Conservation (phyloP, 2,888 invertebrate genomes). For the Frankliniella intonsa region DNA sequence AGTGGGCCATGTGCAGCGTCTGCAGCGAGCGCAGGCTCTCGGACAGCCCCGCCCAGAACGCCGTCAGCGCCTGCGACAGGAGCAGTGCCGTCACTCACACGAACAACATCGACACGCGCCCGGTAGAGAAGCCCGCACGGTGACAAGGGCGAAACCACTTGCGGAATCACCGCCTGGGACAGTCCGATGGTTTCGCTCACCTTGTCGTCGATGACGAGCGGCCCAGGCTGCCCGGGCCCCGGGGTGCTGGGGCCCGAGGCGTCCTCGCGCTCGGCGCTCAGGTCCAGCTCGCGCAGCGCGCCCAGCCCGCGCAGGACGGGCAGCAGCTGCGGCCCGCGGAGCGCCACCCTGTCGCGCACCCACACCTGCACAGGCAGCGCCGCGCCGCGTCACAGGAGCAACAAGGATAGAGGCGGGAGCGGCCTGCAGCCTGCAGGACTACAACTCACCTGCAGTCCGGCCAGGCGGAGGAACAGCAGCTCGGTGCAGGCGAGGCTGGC, state of each 20-base stretch:
- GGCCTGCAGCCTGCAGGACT: background rate
- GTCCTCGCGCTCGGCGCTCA: constrained; percentile 49
- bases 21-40: constrained; percentile 47
- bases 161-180: too few relatives aligned
- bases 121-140: too few relatives aligned
- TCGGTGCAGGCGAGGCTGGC: constrained; percentile 48
- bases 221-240: constrained; percentile 34
- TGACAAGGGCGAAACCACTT: too few relatives aligned
- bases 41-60: constrained; percentile 49
- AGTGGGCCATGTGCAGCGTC: constrained; percentile 46
- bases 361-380: constrained; percentile 44
- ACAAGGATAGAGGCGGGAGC: background rate
- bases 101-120: too few relatives aligned
- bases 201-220: constrained; percentile 50
- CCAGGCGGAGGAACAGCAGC: constrained; percentile 50
- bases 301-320: constrained; percentile 48
- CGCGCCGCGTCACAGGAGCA: constrained; percentile 33
- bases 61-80: constrained; percentile 43
- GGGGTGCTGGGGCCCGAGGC: constrained; percentile 45
- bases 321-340: constrained; percentile 50
- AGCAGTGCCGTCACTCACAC: too few relatives aligned
- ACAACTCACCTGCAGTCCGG: constrained; percentile 48
- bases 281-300: constrained; percentile 50
- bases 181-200: background rate
- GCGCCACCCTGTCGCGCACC: constrained; percentile 48